These are phyloP conservation scores for Spodoptera exigua DNA, from an alignment of 2,888 invertebrate species.

Conservation along the genomic window DNA sequence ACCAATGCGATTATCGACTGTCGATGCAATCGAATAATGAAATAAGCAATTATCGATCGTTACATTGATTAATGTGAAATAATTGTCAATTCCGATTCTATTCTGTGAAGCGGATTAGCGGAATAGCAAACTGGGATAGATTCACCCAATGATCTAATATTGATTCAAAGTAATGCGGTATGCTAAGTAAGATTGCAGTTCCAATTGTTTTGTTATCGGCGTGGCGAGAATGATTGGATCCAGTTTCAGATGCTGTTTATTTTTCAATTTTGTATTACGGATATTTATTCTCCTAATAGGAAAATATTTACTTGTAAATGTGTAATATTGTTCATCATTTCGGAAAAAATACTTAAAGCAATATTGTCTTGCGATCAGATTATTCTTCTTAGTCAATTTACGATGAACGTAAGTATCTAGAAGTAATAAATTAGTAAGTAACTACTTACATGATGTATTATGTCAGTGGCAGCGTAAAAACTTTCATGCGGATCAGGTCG, in stretches of 20 bases:
- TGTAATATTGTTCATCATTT: background rate
- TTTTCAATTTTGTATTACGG: too few species aligned
- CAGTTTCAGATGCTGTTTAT: too few species aligned
- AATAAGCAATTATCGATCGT: slow-evolving; percentile 25
- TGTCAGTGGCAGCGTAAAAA: slow-evolving; percentile 94
- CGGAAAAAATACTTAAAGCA: background rate
- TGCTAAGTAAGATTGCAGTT: background rate
- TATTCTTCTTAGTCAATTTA: too few species aligned
- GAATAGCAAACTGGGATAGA: background rate
- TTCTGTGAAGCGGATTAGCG: slow-evolving; percentile 2
- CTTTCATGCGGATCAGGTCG: slow-evolving; percentile 86
- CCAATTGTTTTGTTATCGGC: background rate
- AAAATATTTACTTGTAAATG: too few species aligned
- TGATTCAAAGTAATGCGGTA: background rate
- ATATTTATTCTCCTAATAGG: too few species aligned
- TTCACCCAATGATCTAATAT: background rate
- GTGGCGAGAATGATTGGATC: background rate
- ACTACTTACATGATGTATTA: slow-evolving; percentile 90
- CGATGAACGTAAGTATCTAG: background rate
- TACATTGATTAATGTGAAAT: slow-evolving; percentile 10
- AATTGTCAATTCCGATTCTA: slow-evolving; percentile 2
- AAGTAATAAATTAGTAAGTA: slow-evolving; percentile 26
- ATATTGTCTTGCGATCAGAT: too few species aligned
- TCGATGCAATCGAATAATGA: slow-evolving; percentile 15
- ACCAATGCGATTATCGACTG: slow-evolving; percentile 27